Evolutionary conservation across 35 echinoderm and acorn worm genomes (phyloP), one percentile per base, ranked within the genome.

Genomic region (Apostichopus parvimensis): DNA sequence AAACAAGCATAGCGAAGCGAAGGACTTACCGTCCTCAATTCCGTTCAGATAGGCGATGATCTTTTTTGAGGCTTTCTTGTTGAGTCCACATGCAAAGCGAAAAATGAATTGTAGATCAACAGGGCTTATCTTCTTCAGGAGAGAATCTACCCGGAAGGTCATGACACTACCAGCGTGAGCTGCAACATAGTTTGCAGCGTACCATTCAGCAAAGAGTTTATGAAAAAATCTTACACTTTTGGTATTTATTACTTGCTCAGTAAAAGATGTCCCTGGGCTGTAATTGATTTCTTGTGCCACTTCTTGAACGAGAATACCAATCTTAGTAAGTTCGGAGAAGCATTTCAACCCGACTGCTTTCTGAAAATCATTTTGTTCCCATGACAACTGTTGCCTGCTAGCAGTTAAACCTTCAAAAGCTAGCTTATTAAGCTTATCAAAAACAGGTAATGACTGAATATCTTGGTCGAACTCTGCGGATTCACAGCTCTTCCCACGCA

Each of bases 71-170:
- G 81, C 81, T 58, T 58, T 84, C 55, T 56, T 56, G 56, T 56
- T 58, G 5, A 84, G 56, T 59, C 81, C 81, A 21, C 81, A 58
- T 6, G 81, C 81, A 59, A 84, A 84, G 17, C 81, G 81, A 59
- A 58, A 84, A 14, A 84, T 55, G 23, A 53, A 84, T 55, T 84
- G 81, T 13, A 58, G 81, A 58, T 84, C 81, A 58, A 23, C 54
- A 21, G 81, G 81, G n/a, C 58, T 59, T 58, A 84, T 84, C 53
- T 84, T 60, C 6, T n/a, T n/a, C 24, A 84, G 81, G 18, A 58
- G 28, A n/a, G 18, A 56, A 22, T 84, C 56, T 14, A 84, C 6
- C 58, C 57, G 55, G n/a, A 84, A 20, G 8, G 53, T 54, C 55
- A 18, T 22, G 4, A 59, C 9, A 18, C 15, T 22, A 4, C 55